phyloP scores from a whole-genome alignment of 2,797 vertebrate genomes.

The Selene dorsalis region DNA sequence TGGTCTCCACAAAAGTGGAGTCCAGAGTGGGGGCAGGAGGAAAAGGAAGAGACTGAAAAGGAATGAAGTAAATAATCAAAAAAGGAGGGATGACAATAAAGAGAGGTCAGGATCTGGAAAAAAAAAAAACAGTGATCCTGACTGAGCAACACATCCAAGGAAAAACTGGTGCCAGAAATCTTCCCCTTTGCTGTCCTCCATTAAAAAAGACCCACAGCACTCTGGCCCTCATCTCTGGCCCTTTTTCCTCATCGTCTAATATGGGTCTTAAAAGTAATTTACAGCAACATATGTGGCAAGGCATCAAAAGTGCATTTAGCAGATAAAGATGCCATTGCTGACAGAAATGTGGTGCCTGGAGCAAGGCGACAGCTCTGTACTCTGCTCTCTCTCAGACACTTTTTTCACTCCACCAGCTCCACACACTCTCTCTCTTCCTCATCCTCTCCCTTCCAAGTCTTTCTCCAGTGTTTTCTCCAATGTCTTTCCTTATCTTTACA shows the following conservation, averaged over 20 bases:
- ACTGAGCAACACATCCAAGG: slow-evolving; percentile 35
- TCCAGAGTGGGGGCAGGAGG: background rate
- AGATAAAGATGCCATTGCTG: slow-evolving; percentile 79
- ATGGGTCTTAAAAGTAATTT: slow-evolving; percentile 79
- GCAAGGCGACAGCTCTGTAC: slow-evolving; percentile 55
- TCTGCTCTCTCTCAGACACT: slow-evolving; percentile 35
- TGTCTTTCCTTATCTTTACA: slow-evolving; percentile 21
- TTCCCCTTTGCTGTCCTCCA: slow-evolving; percentile 42
- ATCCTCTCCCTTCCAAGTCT: slow-evolving; percentile 16
- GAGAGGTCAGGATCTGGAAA: background rate
- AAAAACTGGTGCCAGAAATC: slow-evolving; percentile 60
- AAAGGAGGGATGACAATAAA: background rate
- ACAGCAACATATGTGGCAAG: slow-evolving; percentile 76
- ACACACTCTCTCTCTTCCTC: slow-evolving; percentile 8
- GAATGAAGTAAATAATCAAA: background rate
- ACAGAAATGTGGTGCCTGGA: slow-evolving; percentile 77
- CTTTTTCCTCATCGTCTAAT: slow-evolving; percentile 59
- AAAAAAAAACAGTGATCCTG: slow-evolving; percentile 8
- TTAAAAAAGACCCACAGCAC: slow-evolving; percentile 64
- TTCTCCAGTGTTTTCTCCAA: slow-evolving; percentile 15
- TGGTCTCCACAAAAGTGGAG: no score
- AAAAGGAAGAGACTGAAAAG: background rate
- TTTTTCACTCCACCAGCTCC: slow-evolving; percentile 41
- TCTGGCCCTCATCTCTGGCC: slow-evolving; percentile 44
- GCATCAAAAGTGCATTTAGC: slow-evolving; percentile 83